Evolutionary conservation across 2,888 invertebrate species (phyloP), one percentile per base, ranked within the genome.

Genomic region (Melanostoma scalare): DNA sequence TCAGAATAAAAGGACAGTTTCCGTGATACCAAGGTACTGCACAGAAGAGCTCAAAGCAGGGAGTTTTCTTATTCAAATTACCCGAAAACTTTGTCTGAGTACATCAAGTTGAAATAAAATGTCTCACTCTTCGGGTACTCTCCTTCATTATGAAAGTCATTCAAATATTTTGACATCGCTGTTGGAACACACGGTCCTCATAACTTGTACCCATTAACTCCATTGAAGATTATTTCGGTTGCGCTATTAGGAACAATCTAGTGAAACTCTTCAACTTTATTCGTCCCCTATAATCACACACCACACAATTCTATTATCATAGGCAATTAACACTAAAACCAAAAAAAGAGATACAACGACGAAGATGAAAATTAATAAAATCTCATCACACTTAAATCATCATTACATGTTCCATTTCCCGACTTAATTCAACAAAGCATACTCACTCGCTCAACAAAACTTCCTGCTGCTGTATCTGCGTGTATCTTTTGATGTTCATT

Each of bases 341-440:
- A 3, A 46, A 35, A 35, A 6, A 53, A 56, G 65, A 52, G 58
- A 78, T 58, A 78, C 44, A 53, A 67, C 20, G 20, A 20, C 20
- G 30, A 38, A 40, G 36, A 53, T 33, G 20, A 50, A 55, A 76
- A 72, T 48, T 68, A 82, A 77, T 82, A 77, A 73, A 76, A 82
- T 82, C 77, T 72, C 77, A 67, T 82, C 68, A 68, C 81, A 82
- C 77, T 77, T 56, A 50, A 77, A 82, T 73, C 81, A 73, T 73
- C 72, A 77, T 82, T 73, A 73, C 55, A 56, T 55, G 72, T 72
- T 63, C 38, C 68, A 77, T 68, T 71, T 77, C 58, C 20, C 44
- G 36, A 76, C 46, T 69, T 65, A 36, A 20, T 4, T 48, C 58
- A n/a, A 44, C 40, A 74, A 56, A 52, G n/a, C n/a, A n/a, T n/a